These are phyloP conservation scores for Coracopsis vasa DNA, from an alignment of 2,113 vertebrate genomes.

Conservation along the genomic window DNA sequence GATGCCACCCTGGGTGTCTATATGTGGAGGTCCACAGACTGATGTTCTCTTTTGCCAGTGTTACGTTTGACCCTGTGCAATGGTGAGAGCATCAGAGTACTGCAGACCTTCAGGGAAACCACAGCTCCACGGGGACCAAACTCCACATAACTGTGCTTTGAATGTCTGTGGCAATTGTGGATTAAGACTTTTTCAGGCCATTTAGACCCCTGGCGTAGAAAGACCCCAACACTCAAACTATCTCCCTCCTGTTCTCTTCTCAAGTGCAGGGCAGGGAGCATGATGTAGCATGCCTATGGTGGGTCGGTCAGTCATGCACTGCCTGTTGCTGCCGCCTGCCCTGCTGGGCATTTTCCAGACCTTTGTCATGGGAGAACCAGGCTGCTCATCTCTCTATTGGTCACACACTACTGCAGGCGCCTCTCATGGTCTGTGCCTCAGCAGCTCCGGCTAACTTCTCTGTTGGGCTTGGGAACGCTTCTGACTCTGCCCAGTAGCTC, in stretches of 20 bases:
- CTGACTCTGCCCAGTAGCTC: neutral
- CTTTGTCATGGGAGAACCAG: neutral
- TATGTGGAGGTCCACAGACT: neutral
- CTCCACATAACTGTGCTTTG: neutral
- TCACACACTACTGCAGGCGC: neutral
- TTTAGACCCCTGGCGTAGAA: neutral
- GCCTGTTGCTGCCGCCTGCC: neutral
- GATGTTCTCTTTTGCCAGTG: neutral
- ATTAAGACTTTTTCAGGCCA: neutral
- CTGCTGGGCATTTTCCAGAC: neutral
- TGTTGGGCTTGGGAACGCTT: neutral
- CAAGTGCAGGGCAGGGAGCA: neutral
- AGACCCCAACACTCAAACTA: neutral
- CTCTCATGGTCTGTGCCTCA: neutral
- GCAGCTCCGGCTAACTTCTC: neutral
- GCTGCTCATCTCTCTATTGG: neutral
- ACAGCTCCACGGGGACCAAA: neutral
- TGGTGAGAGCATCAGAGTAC: neutral
- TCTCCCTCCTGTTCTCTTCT: neutral
- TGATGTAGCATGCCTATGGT: accelerated
- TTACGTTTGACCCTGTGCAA: accelerated
- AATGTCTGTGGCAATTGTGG: neutral
- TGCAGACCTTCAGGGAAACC: neutral
- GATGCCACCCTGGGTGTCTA: neutral
- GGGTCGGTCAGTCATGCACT: neutral